phyloP scores from a whole-genome alignment of 2,888 invertebrate genomes.

The Lutraria lutraria region DNA sequence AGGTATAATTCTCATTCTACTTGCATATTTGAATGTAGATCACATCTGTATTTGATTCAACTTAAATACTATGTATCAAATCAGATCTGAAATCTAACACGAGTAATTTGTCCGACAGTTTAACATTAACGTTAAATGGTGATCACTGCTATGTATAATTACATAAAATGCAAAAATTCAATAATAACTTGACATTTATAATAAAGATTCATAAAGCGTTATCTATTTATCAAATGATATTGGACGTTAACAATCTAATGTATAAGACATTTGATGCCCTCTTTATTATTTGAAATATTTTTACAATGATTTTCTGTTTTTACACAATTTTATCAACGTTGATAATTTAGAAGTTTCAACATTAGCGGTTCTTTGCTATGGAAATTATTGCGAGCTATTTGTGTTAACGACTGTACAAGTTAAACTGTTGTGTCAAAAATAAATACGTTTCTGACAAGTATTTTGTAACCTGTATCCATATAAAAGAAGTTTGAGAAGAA shows the following conservation, averaged over 20 bases:
- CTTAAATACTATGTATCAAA: no score
- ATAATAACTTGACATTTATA: conserved; percentile 41
- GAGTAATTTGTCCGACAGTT: conserved; percentile 28
- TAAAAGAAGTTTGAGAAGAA: no score
- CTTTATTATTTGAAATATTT: background rate
- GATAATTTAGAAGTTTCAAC: background rate
- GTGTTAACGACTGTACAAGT: background rate
- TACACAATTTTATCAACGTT: background rate
- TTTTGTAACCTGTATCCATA: no score
- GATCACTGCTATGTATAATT: background rate
- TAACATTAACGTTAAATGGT: conserved; percentile 26
- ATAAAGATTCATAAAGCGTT: conserved; percentile 5
- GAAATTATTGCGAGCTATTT: background rate
- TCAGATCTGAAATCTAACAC: background rate
- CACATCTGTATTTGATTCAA: no score
- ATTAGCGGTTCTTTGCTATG: background rate
- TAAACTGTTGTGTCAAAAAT: conserved; percentile 3
- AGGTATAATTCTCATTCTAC: no score
- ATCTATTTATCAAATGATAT: conserved; percentile 7
- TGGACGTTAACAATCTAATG: background rate
- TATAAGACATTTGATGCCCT: background rate
- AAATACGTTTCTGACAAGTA: background rate
- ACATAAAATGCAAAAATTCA: conserved; percentile 35
- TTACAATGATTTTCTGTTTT: background rate
- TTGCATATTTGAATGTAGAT: no score